Conservation (phyloP, 2,888 invertebrate species). For the Archaeoteleia sp. region DNA sequence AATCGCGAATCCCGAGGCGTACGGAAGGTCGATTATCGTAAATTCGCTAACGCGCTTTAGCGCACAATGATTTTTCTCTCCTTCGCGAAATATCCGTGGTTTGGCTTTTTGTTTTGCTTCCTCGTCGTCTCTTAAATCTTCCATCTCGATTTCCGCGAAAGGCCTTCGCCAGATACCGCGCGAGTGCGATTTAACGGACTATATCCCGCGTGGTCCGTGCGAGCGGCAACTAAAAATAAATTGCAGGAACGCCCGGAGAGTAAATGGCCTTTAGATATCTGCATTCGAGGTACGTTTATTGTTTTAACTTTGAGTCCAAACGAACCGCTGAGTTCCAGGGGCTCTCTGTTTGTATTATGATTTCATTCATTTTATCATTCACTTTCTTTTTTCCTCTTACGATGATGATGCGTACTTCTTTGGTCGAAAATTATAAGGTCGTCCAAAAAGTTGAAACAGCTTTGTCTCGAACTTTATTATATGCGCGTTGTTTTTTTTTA, state of each 20-base stretch:
- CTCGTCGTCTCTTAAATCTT: conserved; percentile 44
- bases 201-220: conserved; percentile 39
- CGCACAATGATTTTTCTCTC: conserved; percentile 45
- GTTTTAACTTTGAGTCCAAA: conserved; percentile 64
- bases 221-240: conserved; percentile 55
- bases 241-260: conserved; percentile 55
- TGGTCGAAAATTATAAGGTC: conserved; percentile 4
- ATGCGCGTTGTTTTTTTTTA: conserved; percentile 35
- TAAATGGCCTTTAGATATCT: conserved; percentile 67
- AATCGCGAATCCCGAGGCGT: conserved; percentile 42
- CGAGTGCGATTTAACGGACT: conserved; percentile 47
- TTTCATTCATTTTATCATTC: conserved; percentile 53
- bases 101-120: conserved; percentile 42
- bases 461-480: not conserved
- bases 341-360: conserved; percentile 54
- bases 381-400: conserved; percentile 13
- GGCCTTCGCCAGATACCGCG: conserved; percentile 47
- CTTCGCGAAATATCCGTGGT: conserved; percentile 44
- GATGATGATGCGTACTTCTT: conserved; percentile 10
- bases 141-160: conserved; percentile 52
- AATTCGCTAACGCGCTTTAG: conserved; percentile 41
- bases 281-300: conserved; percentile 65
- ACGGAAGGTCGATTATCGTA: conserved; percentile 50
- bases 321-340: conserved; percentile 46
- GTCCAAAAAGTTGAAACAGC: not conserved